Percentiles rank a stretch among this genome's conserved stretches.
Conservation (phyloP, 2,113 vertebrate species). For the Dissostichus mawsoni region DNA sequence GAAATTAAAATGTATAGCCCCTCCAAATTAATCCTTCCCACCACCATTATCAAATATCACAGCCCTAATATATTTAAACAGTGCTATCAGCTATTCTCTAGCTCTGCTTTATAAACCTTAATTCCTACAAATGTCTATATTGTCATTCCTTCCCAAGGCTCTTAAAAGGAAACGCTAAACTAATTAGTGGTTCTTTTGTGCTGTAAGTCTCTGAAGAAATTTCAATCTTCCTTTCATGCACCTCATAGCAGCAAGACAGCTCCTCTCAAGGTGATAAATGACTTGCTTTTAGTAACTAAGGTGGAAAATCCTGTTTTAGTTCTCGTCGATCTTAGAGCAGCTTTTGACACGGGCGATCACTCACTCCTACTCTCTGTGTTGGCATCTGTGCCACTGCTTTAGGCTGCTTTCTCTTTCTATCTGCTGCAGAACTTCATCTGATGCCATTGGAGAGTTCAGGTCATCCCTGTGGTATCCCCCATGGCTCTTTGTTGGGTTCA, state of each 20-base stretch:
- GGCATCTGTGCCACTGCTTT: slow-evolving; percentile 55
- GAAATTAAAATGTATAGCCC: not conserved
- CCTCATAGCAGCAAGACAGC: slow-evolving; percentile 33
- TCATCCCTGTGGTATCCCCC: slow-evolving; percentile 26
- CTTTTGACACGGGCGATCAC: slow-evolving; percentile 64
- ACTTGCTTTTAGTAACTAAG: slow-evolving; percentile 56
- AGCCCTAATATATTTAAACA: not conserved
- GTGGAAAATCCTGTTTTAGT: slow-evolving; percentile 68
- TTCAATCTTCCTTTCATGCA: slow-evolving; percentile 26
- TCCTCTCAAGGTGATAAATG: slow-evolving; percentile 56
- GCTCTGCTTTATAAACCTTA: not conserved
- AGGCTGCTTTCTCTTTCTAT: slow-evolving; percentile 50
- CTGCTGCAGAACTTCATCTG: slow-evolving; percentile 43
- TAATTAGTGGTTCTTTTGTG: slow-evolving; percentile 44
- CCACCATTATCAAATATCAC: not conserved
- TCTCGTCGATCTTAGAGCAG: slow-evolving; percentile 51
- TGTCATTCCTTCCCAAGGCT: not conserved
- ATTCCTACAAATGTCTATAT: not conserved
- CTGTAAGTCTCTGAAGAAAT: slow-evolving; percentile 38
- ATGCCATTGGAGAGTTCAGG: slow-evolving; percentile 45
- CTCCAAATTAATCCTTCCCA: not conserved
- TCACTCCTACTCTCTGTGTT: slow-evolving; percentile 65
- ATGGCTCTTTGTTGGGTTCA: slow-evolving; percentile 16
- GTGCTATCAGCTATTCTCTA: not conserved
- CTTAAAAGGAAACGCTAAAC: slow-evolving; percentile 7